phyloP scores from a whole-genome alignment of 2,888 invertebrate genomes.

The Tenthredo amoena region DNA sequence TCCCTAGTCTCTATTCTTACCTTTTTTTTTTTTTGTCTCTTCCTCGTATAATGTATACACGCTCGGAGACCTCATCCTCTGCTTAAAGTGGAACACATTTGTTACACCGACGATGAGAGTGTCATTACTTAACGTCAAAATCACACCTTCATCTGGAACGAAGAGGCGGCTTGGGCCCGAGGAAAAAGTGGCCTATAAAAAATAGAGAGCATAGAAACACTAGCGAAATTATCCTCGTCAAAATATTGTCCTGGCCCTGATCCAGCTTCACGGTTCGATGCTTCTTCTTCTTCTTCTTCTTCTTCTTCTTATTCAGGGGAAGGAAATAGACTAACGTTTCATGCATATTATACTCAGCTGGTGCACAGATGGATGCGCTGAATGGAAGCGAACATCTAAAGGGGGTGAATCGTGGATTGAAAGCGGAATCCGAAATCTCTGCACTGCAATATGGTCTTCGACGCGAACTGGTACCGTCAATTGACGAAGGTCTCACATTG shows the following conservation, averaged over 20 bases:
- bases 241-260: conserved; percentile 61
- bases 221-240: conserved; percentile 54
- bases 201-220: not conserved
- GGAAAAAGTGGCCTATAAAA: not conserved
- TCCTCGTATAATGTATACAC: not conserved
- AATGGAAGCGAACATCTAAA: conserved; percentile 2
- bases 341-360: conserved; percentile 21
- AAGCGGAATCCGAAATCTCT: not conserved
- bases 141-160: not conserved
- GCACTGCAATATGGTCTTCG: not conserved
- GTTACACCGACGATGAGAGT: not conserved
- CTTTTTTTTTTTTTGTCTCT: conserved; percentile 25
- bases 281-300: not conserved
- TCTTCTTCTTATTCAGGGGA: not conserved
- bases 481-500: not conserved
- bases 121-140: not conserved
- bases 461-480: not conserved
- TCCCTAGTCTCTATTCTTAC: conserved; percentile 17
- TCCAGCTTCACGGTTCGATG: conserved; percentile 54
- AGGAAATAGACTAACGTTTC: not conserved
- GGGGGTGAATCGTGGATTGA: not conserved
- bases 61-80: not conserved
- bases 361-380: conserved; percentile 15
- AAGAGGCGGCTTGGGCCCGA: not conserved
- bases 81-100: not conserved